Base-by-base conservation (phyloP, 1,140 invertebrate species). In the Drosophila pandora region DNA sequence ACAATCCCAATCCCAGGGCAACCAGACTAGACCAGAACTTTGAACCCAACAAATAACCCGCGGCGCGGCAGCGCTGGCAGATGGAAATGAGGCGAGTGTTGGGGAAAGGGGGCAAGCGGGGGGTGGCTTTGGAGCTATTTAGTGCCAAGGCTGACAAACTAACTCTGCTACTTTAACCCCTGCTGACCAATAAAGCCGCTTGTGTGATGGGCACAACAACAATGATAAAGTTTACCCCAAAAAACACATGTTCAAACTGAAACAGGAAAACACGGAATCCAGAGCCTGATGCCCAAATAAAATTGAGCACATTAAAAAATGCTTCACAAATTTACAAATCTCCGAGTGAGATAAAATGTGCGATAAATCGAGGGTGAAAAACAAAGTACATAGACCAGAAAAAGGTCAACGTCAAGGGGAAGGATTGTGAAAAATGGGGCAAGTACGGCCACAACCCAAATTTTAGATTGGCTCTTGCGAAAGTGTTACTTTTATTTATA, bases 241-340 rank as follows among this genome's bases (percentile, higher is more conserved):
- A 63, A 65, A 87, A 82, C 79, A 88, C 80, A 83, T 84, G 80
- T 80, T 60, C 57, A 21, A 55, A 61, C 45, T 50, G 45, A 60
- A 52, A 55, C 64, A 34, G 48, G 25, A 41, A 28, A 25, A 58
- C 54, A 54, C 4, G 21, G 21, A 12, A 17, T 30, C 45, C 47
- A 49, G 54, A 47, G 70, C 70, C 55, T 67, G 78, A 43, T 13
- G 17, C 17, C 21, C 1, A 69, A 87, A 76, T 83, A 87, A 87
- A 87, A 87, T 88, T 79, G 82, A 82, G 76, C 75, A 88, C 82
- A 87, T 87, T 87, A 88, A 87, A 87, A 88, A 87, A 82, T 87
- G 83, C 82, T 88, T 87, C 83, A 72, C 82, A 87, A 87, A 88
- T 87, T 87, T 87, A 87, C 83, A 87, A 87, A 88, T 87, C 82